Evolutionary conservation across 2,888 invertebrate genomes (phyloP).

Genomic region (Emmelina monodactyla): DNA sequence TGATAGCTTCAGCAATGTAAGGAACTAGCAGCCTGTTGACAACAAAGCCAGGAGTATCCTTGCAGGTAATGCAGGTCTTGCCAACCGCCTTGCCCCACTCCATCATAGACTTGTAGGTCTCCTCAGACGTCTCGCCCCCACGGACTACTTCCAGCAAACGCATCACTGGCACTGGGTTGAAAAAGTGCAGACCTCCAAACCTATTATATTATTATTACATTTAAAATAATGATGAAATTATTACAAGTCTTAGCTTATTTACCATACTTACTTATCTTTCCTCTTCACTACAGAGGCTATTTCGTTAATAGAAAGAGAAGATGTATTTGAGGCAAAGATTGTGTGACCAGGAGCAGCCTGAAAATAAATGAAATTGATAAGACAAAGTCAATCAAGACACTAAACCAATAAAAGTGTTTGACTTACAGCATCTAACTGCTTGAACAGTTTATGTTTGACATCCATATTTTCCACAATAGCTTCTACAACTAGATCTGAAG

Average conservation of each 20-base stretch:
- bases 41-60: conserved; percentile 93
- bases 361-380: conserved; percentile 14
- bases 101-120: conserved; percentile 75
- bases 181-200: conserved; percentile 91
- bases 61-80: conserved; percentile 86
- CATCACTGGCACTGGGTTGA: conserved; percentile 93
- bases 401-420: neutral
- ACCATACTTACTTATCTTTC: conserved; percentile 64
- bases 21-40: conserved; percentile 89
- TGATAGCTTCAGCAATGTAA: conserved; percentile 80
- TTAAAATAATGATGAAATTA: neutral
- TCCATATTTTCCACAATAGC: conserved; percentile 87
- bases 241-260: neutral
- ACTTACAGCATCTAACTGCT: conserved; percentile 71
- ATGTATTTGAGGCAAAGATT: conserved; percentile 89
- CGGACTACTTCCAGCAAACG: conserved; percentile 84
- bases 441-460: conserved; percentile 79
- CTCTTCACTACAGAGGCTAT: conserved; percentile 79
- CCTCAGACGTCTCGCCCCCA: conserved; percentile 78
- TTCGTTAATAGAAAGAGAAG: conserved; percentile 83
- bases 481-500: conserved; percentile 81
- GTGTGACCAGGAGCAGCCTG: conserved; percentile 74
- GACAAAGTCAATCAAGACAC: neutral
- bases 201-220: conserved; percentile 22
- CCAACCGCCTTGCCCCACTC: conserved; percentile 84